Evolutionary conservation across 2,888 invertebrate species (phyloP), one percentile per base, ranked within the genome.

Genomic region (Beris morrisii): DNA sequence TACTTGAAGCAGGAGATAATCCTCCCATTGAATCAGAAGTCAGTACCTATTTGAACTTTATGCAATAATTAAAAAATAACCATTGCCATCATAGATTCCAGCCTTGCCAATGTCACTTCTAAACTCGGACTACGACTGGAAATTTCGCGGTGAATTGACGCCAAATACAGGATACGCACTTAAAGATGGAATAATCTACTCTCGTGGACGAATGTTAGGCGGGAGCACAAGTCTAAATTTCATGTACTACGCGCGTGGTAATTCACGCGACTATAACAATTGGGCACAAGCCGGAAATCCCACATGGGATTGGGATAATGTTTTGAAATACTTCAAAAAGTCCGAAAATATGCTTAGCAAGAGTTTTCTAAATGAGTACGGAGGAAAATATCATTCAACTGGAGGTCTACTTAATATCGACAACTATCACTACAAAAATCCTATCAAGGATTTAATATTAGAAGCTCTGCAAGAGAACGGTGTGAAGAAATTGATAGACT

Each of bases 401-500:
- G 81, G 83, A 38, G 86, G 86, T 31, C 82, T 82, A 68, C 80
- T 84, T 67, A 75, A 82, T 22, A 77, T 86, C 5, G 83, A 85
- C 92, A 77, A 92, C 93, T 76, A 84, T 92, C 0, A 91, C 93
- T 0, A 93, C 92, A 92, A 83, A 89, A 48, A 89, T 90, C 48
- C 32, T 15, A 38, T 12, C 64, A 65, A 43, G 83, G 83, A 1
- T 76, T 87, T 6, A 79, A 83, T 73, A 76, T 84, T 72, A 48
- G 72, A 81, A 61, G 85, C 81, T 1, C 84, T 84, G 48, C 73
- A 77, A 72, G 84, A 85, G 74, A 74, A 84, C 70, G 85, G 85
- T 3, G 75, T 85, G 48, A 77, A 78, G 31, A 82, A 79, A 70
- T 73, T 83, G 56, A 57, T 63, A 74, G 88, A 89, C 74, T 76